Conservation (phyloP, 2,113 vertebrate species). For the Columbina picui region DNA sequence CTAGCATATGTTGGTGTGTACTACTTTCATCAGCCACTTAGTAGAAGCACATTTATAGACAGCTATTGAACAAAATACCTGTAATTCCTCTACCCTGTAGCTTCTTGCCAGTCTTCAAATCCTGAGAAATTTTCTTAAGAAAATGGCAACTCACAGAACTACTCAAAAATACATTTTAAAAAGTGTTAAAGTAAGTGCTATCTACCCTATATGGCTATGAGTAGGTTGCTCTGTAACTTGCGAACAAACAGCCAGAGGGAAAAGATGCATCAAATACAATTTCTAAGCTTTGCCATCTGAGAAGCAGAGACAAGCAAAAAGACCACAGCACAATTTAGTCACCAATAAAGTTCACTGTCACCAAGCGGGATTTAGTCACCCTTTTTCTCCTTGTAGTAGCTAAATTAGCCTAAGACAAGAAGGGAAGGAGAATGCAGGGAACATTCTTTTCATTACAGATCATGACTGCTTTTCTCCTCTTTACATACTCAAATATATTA, state of each 20-base stretch:
- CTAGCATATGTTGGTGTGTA: too few species aligned
- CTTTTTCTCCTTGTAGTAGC: not conserved
- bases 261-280: not conserved
- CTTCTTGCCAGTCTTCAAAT: not conserved
- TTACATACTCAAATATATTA: not conserved
- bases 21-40: not conserved
- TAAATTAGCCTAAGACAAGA: not conserved
- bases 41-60: not conserved
- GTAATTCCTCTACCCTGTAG: not conserved
- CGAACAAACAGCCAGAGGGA: not conserved
- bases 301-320: not conserved
- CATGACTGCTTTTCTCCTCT: not conserved
- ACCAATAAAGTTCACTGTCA: not conserved
- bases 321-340: fast-evolving
- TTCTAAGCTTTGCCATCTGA: not conserved
- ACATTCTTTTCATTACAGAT: constrained; percentile 24
- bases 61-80: not conserved
- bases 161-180: not conserved
- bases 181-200: not conserved
- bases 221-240: not conserved
- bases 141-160: not conserved
- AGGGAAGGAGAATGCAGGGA: not conserved
- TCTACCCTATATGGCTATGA: not conserved
- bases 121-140: not conserved
- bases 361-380: not conserved